Conservation (phyloP, 2,888 invertebrate genomes). For the Gortyna flavago region DNA sequence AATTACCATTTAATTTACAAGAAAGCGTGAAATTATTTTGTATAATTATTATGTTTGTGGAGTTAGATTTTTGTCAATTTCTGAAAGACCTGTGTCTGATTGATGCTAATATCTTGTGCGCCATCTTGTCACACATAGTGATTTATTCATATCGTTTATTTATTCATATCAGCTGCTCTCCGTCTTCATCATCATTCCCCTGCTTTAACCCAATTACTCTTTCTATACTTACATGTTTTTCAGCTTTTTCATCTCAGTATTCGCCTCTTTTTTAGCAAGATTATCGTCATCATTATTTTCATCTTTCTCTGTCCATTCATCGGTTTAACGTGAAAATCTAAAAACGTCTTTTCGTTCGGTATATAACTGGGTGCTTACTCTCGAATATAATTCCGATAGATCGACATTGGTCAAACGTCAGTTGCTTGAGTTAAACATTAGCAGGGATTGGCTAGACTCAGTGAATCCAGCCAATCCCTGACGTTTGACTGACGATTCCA, state of each 20-base stretch:
- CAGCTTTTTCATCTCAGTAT: background rate
- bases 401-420: too few relatives aligned
- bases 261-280: too few relatives aligned
- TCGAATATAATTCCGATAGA: too few relatives aligned
- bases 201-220: background rate
- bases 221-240: background rate
- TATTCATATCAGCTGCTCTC: background rate
- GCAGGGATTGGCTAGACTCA: too few relatives aligned
- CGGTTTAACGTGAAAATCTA: background rate
- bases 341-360: background rate
- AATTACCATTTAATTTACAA: constrained; percentile 35
- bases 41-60: constrained; percentile 13
- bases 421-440: too few relatives aligned
- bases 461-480: too few relatives aligned
- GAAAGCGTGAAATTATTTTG: constrained; percentile 49
- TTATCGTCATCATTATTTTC: too few relatives aligned
- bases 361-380: too few relatives aligned
- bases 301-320: background rate
- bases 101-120: background rate
- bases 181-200: background rate
- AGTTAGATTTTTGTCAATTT: background rate
- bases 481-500: too few relatives aligned
- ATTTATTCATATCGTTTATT: background rate
- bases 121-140: background rate
- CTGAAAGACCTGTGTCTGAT: background rate